These are phyloP conservation scores for Cynopterus sphinx DNA, from an alignment of 2,797 vertebrate species.

Conservation along the genomic window DNA sequence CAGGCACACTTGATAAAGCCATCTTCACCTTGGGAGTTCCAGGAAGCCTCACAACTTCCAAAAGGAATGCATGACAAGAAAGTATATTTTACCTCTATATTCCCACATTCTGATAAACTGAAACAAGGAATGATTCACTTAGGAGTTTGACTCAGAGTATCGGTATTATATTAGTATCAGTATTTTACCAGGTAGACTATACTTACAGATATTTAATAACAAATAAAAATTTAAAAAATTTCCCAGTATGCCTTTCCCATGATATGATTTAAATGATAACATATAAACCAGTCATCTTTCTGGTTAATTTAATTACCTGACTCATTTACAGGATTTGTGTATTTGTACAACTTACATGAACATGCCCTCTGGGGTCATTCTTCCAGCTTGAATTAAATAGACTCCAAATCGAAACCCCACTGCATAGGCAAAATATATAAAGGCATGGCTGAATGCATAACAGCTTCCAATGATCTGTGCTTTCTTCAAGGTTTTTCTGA, in stretches of 20 bases:
- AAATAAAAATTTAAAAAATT: background rate
- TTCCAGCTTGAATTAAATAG: constrained; percentile 78
- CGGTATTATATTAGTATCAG: background rate
- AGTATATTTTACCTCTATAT: background rate
- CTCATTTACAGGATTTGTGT: constrained; percentile 64
- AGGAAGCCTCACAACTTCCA: background rate
- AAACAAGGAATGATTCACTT: background rate
- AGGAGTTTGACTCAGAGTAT: background rate
- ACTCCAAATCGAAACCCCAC: constrained; percentile 66
- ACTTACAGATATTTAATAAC: background rate
- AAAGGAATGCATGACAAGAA: background rate
- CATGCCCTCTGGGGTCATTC: constrained; percentile 79
- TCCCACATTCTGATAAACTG: background rate
- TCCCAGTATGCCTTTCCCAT: background rate
- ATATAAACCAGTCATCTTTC: background rate
- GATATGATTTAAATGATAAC: background rate
- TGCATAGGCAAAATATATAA: constrained; percentile 74
- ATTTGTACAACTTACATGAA: constrained; percentile 79
- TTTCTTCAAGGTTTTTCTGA: constrained; percentile 75
- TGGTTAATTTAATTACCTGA: background rate
- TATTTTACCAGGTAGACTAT: background rate
- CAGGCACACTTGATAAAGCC: background rate
- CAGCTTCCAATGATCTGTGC: constrained; percentile 66
- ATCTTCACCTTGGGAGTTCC: background rate
- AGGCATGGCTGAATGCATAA: constrained; percentile 76